These are phyloP conservation scores for Pherbina coryleti DNA, from an alignment of 2,888 invertebrate genomes.

Conservation along the genomic window DNA sequence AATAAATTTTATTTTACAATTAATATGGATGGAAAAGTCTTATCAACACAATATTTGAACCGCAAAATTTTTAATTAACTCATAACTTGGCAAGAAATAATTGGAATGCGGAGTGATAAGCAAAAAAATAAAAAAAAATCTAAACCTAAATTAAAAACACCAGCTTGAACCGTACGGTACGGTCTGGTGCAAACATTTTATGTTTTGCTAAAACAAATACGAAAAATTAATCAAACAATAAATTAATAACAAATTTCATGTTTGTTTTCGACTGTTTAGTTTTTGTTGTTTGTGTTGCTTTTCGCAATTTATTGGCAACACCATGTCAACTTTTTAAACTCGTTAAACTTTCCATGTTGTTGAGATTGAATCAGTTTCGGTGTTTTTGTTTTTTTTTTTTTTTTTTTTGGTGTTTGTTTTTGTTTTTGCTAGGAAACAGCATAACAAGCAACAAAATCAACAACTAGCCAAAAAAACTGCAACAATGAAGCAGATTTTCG, in stretches of 20 bases:
- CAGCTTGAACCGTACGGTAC: too few species aligned
- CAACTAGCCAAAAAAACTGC: too few species aligned
- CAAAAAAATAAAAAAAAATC: neutral
- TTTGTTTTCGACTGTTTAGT: neutral
- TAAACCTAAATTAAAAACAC: neutral
- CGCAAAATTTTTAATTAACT: conserved; percentile 6
- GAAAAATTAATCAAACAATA: neutral
- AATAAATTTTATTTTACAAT: neutral
- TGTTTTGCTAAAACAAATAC: neutral
- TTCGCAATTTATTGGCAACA: neutral
- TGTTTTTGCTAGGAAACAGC: too few species aligned
- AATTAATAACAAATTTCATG: neutral
- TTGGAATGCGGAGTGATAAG: neutral
- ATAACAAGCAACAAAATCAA: too few species aligned
- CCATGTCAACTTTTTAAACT: neutral
- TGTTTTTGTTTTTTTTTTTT: too few species aligned
- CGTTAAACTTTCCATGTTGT: neutral
- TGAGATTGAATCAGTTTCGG: too few species aligned
- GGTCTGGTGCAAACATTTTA: neutral
- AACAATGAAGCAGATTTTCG: too few species aligned
- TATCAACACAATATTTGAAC: conserved; percentile 9
- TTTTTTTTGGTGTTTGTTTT: too few species aligned
- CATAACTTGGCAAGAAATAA: neutral
- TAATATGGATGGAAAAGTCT: neutral
- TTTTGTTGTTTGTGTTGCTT: neutral